Conservation (phyloP, 2,113 vertebrate species). For the Otocyon megalotis region DNA sequence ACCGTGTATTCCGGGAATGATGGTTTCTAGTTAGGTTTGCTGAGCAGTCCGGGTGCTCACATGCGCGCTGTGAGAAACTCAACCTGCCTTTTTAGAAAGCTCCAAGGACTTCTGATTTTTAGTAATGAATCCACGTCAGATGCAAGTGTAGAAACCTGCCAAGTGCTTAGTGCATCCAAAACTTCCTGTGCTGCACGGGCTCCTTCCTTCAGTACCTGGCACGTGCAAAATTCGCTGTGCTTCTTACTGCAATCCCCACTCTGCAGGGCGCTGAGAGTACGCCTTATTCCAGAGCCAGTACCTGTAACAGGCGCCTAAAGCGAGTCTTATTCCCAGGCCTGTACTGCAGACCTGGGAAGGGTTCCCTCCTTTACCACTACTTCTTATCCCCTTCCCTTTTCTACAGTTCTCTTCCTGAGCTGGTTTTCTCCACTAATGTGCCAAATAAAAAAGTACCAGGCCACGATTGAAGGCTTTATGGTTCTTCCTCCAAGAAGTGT, state of each 20-base stretch:
- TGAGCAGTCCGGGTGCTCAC: neutral
- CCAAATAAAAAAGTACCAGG: neutral
- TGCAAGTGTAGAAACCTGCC: neutral
- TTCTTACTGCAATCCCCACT: accelerated
- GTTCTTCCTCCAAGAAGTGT: neutral
- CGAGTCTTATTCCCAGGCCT: neutral
- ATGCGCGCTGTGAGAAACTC: neutral
- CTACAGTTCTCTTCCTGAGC: neutral
- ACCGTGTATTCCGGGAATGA: neutral
- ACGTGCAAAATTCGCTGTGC: neutral
- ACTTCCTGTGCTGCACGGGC: neutral
- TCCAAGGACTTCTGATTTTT: neutral
- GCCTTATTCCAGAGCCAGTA: neutral
- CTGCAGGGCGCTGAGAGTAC: neutral
- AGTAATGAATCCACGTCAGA: neutral
- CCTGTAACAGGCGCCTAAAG: no score
- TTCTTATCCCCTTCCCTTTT: neutral
- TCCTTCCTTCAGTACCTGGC: neutral
- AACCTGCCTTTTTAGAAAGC: neutral
- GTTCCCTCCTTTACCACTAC: neutral
- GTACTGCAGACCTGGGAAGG: neutral
- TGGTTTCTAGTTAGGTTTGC: neutral
- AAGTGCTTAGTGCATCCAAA: neutral
- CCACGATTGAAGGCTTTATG: neutral
- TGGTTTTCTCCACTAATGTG: neutral